Conservation (phyloP, 35 echinoderm and acorn worm species). For the Apostichopus californicus region DNA sequence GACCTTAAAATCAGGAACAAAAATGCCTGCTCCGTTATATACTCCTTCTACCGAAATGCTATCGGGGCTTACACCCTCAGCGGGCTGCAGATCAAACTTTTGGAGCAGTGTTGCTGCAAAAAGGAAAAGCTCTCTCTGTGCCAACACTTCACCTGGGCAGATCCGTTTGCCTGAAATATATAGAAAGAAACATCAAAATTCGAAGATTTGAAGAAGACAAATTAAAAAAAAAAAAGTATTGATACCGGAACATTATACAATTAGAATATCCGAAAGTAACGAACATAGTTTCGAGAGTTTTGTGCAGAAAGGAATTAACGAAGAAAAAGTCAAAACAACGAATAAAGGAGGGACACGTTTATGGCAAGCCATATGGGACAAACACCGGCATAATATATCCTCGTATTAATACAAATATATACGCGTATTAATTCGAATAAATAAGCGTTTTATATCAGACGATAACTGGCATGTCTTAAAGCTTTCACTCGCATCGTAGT, state of each 20-base stretch:
- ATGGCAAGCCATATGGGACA: too few species aligned
- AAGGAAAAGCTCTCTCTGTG: conserved; percentile 41
- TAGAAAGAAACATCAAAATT: neutral
- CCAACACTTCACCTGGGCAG: conserved; percentile 29
- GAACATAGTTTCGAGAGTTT: neutral
- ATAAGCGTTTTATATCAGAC: too few species aligned
- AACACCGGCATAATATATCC: too few species aligned
- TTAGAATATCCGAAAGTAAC: too few species aligned
- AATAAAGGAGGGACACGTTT: neutral
- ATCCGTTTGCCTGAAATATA: conserved; percentile 37
- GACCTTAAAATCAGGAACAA: neutral
- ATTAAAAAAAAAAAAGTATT: neutral
- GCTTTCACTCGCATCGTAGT: too few species aligned
- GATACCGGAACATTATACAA: too few species aligned
- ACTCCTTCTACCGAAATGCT: neutral
- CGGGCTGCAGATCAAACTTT: neutral
- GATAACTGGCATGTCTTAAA: too few species aligned
- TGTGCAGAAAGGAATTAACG: neutral
- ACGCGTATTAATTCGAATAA: too few species aligned
- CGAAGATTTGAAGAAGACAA: neutral
- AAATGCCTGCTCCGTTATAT: neutral
- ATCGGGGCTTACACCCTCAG: neutral
- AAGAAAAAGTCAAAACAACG: neutral
- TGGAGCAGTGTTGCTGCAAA: conserved; percentile 9
- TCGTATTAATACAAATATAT: too few species aligned